Conservation (phyloP, 2,888 invertebrate genomes). For the Drosophila maculinotata region DNA sequence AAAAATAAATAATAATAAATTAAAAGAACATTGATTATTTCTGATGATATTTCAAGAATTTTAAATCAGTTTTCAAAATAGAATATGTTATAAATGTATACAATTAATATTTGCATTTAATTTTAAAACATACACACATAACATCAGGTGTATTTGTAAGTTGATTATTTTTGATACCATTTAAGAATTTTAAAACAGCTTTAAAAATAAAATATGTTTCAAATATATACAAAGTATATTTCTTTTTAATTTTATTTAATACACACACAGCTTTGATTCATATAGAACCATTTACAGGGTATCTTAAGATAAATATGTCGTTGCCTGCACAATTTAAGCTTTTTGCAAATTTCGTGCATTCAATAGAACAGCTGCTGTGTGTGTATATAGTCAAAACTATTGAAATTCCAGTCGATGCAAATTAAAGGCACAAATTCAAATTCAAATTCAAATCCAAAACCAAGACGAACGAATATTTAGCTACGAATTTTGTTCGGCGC, state of each 20-base stretch:
- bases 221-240: background rate
- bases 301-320: background rate
- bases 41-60: no score
- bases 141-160: no score
- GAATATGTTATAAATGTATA: no score
- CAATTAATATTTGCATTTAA: no score
- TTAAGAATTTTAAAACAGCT: no score
- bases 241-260: no score
- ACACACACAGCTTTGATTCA: background rate
- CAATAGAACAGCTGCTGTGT: constrained; percentile 2
- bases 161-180: no score
- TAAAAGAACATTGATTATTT: no score
- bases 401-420: constrained; percentile 7
- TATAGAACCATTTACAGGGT: background rate
- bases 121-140: no score
- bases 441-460: constrained; percentile 24
- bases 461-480: constrained; percentile 23
- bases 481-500: constrained; percentile 23
- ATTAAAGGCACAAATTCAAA: constrained; percentile 23
- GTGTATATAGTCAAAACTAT: constrained; percentile 2
- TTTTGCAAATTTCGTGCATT: background rate
- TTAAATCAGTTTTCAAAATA: no score
- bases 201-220: no score
- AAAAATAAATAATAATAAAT: no score
- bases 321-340: background rate